phyloP scores from a whole-genome alignment of 2,888 invertebrate species.

The Rosalia funebris region DNA sequence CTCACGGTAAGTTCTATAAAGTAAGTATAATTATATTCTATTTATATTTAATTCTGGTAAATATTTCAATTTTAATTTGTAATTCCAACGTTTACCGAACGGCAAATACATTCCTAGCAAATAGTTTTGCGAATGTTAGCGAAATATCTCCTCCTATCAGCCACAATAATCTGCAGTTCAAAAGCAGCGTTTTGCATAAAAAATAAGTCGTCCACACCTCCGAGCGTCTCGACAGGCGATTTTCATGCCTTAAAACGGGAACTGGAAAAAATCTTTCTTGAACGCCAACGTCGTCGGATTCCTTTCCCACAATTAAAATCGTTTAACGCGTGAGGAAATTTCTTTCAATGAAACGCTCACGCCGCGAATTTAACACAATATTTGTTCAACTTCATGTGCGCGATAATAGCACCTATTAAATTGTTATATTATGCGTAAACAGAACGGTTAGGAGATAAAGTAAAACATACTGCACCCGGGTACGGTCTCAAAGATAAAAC shows the following conservation, averaged over 20 bases:
- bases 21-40: too few species aligned
- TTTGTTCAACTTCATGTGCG: background rate
- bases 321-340: conserved; percentile 2
- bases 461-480: too few species aligned
- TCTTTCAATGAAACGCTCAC: conserved; percentile 8
- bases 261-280: background rate
- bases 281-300: background rate
- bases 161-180: too few species aligned
- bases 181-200: too few species aligned
- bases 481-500: too few species aligned
- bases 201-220: background rate
- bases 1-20: too few species aligned
- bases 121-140: too few species aligned
- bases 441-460: background rate
- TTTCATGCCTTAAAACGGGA: background rate
- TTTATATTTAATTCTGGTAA: too few species aligned
- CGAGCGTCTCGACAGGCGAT: background rate
- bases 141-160: too few species aligned
- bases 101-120: too few species aligned
- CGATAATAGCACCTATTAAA: background rate
- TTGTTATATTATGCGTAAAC: background rate
- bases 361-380: conserved; percentile 3
- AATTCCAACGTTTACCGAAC: too few species aligned
- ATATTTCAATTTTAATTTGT: too few species aligned
- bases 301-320: conserved; percentile 2